Evolutionary conservation across 2,888 invertebrate genomes (phyloP), one percentile per base, ranked within the genome.

Genomic region (Hyles lineata): DNA sequence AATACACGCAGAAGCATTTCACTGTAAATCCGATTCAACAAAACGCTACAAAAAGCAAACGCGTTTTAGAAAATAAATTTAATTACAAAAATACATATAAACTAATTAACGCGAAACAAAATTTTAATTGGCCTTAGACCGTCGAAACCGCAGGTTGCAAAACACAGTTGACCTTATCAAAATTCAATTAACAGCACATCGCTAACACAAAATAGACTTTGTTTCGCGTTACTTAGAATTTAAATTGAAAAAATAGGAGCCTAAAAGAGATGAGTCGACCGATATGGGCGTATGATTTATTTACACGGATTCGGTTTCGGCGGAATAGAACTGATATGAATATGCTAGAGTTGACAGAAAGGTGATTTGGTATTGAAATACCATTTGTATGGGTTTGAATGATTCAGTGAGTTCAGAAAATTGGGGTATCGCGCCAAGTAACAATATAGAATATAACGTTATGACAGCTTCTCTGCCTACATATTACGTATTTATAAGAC

Each of bases 101-200:
- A 77, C 80, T 78, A 78, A 67, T 67, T 81, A 77, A 78, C 71
- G 73, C 74, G 77, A 77, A 77, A 80, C 76, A 79, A 79, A 79
- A 77, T 74, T 73, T 71, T 80, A 79, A 80, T 80, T 80, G 79
- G 76, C 74, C 80, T 74, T 50, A 77, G 76, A 76, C 74, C 77
- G 70, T 76, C 61, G 55, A 73, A 78, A 79, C 78, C 78, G 77
- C 80, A 83, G 78, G 82, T 78, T 76, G 71, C 78, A 78, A 81
- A 83, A 81, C 78, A 74, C 78, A 76, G 77, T 76, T 74, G 76
- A 75, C 72, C 78, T 80, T 80, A 82, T 83, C 78, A 77, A 75
- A 78, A 79, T 80, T 79, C 82, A 67, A 67, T 67, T 67, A 67
- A 23, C 67, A 63, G 21, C 32, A 62, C 43, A 50, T 21, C 23